phyloP scores from a whole-genome alignment of 1,140 invertebrate genomes.

The Chymomyza costata region DNA sequence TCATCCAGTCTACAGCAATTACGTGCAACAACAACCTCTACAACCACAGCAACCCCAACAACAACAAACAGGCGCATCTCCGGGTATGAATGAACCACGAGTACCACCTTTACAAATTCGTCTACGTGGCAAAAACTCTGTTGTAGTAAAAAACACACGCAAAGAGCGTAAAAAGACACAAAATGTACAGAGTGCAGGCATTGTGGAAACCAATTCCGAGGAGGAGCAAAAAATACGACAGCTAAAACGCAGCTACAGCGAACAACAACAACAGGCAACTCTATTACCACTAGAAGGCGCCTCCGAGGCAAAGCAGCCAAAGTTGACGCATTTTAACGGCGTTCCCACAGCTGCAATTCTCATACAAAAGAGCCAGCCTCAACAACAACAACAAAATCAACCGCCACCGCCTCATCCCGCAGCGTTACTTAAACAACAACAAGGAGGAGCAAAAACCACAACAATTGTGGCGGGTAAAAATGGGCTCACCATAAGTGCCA shows the following conservation, averaged over 20 bases:
- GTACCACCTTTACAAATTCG: constrained; percentile 94
- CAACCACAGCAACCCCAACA: constrained; percentile 39
- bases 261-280: constrained; percentile 21
- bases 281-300: constrained; percentile 16
- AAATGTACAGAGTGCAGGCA: constrained; percentile 6
- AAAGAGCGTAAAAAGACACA: constrained; percentile 82
- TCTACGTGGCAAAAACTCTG: constrained; percentile 87
- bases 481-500: constrained; percentile 68
- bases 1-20: constrained; percentile 39
- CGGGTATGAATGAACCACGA: constrained; percentile 82
- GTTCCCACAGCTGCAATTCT: constrained; percentile 33
- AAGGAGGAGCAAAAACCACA: constrained; percentile 41
- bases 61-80: constrained; percentile 21
- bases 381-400: constrained; percentile 1
- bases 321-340: constrained; percentile 50
- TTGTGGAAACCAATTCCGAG: constrained; percentile 7
- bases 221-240: constrained; percentile 35
- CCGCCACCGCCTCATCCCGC: not conserved
- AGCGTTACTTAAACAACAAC: constrained; percentile 20
- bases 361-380: constrained; percentile 40
- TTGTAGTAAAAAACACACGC: constrained; percentile 89
- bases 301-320: constrained; percentile 41
- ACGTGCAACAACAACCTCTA: constrained; percentile 16
- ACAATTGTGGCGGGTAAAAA: constrained; percentile 67
- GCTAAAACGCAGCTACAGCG: constrained; percentile 45